phyloP scores from a whole-genome alignment of 1,140 invertebrate species.

The Psix sp. region DNA sequence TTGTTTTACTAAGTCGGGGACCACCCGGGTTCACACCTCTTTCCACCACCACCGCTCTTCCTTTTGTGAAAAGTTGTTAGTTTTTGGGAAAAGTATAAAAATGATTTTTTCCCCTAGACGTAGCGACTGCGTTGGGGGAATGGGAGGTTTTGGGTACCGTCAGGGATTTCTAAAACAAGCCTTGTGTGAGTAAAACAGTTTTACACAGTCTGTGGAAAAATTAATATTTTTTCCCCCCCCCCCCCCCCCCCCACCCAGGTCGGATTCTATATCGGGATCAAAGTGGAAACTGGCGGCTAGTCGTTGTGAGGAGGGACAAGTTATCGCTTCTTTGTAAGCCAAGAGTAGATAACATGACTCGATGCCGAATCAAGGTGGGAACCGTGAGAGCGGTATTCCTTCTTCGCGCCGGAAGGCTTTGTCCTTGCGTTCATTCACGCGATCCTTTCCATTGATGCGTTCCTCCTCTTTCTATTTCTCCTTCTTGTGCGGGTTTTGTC shows the following conservation, averaged over 20 bases:
- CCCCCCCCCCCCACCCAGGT: constrained; percentile 32
- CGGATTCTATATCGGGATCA: constrained; percentile 56
- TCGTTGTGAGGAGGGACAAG: constrained; percentile 36
- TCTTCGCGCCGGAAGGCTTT: constrained; percentile 60
- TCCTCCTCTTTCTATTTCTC: constrained; percentile 56
- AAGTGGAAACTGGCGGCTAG: constrained; percentile 47
- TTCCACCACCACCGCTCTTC: too few species aligned
- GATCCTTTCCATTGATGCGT: constrained; percentile 73
- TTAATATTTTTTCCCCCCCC: constrained; percentile 46
- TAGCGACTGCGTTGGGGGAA: too few species aligned
- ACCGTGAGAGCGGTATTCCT: constrained; percentile 75
- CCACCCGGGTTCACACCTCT: too few species aligned
- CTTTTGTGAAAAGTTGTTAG: too few species aligned
- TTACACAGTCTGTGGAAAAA: constrained; percentile 32
- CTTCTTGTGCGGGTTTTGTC: constrained; percentile 30
- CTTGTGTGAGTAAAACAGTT: too few species aligned
- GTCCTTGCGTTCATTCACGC: constrained; percentile 73
- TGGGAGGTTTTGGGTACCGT: too few species aligned
- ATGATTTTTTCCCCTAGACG: too few species aligned
- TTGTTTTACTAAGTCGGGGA: too few species aligned
- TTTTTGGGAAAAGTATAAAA: too few species aligned
- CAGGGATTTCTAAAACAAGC: too few species aligned
- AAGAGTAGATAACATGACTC: constrained; percentile 59
- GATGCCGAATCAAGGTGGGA: constrained; percentile 60
- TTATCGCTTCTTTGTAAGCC: constrained; percentile 63